phyloP scores from a whole-genome alignment of 2,888 invertebrate species.

The Reticulitermes lucifugus region DNA sequence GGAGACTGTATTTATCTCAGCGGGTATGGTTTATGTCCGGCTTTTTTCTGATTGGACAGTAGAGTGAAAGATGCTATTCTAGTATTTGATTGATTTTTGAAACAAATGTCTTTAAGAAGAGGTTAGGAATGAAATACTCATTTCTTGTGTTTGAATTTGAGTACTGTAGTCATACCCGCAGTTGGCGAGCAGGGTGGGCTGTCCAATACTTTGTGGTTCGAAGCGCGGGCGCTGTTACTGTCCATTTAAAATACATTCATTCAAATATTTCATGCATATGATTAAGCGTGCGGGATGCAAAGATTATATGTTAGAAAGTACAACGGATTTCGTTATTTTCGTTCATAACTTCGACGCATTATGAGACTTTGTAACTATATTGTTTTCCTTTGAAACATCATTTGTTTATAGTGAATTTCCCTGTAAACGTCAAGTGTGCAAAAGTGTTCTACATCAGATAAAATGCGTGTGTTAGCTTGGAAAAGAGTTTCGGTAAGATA shows the following conservation, averaged over 20 bases:
- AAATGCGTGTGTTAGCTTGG: no score
- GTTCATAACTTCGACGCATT: no score
- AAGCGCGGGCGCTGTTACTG: background rate
- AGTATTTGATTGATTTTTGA: background rate
- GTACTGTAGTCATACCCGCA: background rate
- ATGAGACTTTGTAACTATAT: no score
- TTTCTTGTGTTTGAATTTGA: background rate
- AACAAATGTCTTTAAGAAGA: background rate
- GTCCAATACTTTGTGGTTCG: background rate
- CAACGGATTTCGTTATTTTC: no score
- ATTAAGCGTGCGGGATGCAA: no score
- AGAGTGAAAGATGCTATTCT: constrained; percentile 2
- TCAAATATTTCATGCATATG: background rate
- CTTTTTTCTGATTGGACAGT: background rate
- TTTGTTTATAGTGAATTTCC: no score
- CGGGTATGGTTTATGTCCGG: constrained; percentile 3
- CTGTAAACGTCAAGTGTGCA: no score
- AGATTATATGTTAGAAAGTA: no score
- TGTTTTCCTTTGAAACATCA: no score
- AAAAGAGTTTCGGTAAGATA: no score
- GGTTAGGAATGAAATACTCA: background rate
- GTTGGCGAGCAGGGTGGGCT: background rate
- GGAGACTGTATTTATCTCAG: background rate
- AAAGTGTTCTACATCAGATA: no score
- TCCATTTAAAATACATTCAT: background rate